Evolutionary conservation across 64 coral and sea anemone species (phyloP), one percentile per base, ranked within the genome.

Genomic region (Anthopleura sola): DNA sequence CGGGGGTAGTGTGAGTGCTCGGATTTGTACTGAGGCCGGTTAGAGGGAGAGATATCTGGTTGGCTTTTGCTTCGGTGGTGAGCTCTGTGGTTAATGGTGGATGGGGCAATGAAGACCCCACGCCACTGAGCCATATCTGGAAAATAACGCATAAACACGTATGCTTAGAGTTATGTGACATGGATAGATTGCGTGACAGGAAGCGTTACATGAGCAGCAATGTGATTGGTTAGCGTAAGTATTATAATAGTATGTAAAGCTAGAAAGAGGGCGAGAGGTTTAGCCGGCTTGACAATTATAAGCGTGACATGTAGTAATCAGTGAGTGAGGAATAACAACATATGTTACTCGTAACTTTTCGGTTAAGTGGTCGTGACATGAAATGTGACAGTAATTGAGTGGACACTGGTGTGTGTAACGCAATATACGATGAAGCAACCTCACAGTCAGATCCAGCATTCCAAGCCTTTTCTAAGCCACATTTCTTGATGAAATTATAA

Each of bases 41-140:
- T 38, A 46, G 82, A 56, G 82, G 44, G 82, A 83, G 48, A 26
- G 34, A 48, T 36, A 79, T 53, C 37, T 81, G 78, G 55, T 38
- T 83, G 50, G 82, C 46, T 83, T 83, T 83, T 83, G 82, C 46
- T 54, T 83, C 82, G 82, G 46, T 56, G 44, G n/a, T 53, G 55
- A 2, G 82, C 82, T 60, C 82, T 83, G 44, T 83, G 32, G 55
- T 83, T 83, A 83, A 60, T 57, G 10, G 82, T 83, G 4, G 82
- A 56, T 36, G 82, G 82, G 55, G 82, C 82, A 23, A 83, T 83
- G 82, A 83, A 83, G 23, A 83, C 82, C 82, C 82, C 82, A 56
- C 82, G 82, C 36, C 32, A 60, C 29, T 83, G 82, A 37, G 82
- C 44, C 82, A 83, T 83, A 83, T 32, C 82, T 83, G 26, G 49